Conservation (phyloP, 2,888 invertebrate genomes). For the Silvanus unidentatus region DNA sequence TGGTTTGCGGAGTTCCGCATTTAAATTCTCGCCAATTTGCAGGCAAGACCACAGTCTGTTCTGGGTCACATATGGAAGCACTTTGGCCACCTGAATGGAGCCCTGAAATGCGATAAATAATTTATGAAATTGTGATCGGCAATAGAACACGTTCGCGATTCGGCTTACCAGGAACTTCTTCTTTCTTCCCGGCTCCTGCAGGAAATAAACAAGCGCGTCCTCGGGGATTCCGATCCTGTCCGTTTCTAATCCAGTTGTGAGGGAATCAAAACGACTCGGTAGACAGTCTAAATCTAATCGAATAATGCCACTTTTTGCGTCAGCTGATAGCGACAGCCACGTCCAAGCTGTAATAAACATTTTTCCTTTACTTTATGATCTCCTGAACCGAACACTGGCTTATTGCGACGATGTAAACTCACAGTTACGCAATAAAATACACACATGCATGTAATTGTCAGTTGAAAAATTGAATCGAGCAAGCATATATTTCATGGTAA, state of each 20-base stretch:
- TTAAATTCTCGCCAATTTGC: slow-evolving; percentile 38
- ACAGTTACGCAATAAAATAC: too few species aligned
- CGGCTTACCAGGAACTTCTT: slow-evolving; percentile 46
- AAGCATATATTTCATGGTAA: slow-evolving; percentile 2
- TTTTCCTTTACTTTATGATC: background rate
- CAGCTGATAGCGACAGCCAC: slow-evolving; percentile 42
- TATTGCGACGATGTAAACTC: background rate
- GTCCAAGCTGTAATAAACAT: slow-evolving; percentile 45
- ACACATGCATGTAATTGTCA: background rate
- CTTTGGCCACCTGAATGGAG: slow-evolving; percentile 46
- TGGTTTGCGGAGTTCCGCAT: slow-evolving; percentile 40
- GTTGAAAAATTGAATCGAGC: too few species aligned
- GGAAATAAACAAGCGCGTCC: slow-evolving; percentile 46
- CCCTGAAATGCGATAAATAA: slow-evolving; percentile 35
- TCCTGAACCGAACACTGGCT: too few species aligned
- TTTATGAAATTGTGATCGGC: background rate
- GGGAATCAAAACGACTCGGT: slow-evolving; percentile 42
- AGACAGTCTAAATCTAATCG: slow-evolving; percentile 45
- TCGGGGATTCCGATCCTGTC: slow-evolving; percentile 37
- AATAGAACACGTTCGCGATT: slow-evolving; percentile 1
- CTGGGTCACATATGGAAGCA: slow-evolving; percentile 41
- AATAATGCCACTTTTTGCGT: slow-evolving; percentile 39
- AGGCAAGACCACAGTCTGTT: slow-evolving; percentile 43
- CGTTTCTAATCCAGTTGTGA: slow-evolving; percentile 30
- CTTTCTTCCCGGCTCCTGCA: slow-evolving; percentile 47